These are phyloP conservation scores for Scaeva pyrastri DNA, from an alignment of 2,888 invertebrate genomes.

Conservation along the genomic window DNA sequence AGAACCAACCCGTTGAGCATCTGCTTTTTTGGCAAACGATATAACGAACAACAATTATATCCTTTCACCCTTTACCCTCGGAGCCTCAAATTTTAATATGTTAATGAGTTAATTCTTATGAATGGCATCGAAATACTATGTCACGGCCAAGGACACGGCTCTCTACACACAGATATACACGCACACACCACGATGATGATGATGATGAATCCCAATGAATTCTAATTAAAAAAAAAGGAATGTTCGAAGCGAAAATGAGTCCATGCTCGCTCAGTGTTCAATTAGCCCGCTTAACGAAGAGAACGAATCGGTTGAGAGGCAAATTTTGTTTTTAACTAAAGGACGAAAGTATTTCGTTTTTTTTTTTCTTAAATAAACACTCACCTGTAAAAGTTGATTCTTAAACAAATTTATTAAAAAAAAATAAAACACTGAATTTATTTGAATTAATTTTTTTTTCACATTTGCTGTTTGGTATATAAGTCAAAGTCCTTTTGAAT, in stretches of 20 bases:
- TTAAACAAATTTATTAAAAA: not conserved
- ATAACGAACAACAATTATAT: slow-evolving; percentile 28
- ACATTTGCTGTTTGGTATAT: not conserved
- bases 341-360: not conserved
- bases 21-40: slow-evolving; percentile 67
- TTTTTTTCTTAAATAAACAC: slow-evolving; percentile 36
- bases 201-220: slow-evolving; percentile 68
- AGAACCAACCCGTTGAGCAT: slow-evolving; percentile 65
- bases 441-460: not conserved
- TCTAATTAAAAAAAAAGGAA: slow-evolving; percentile 68
- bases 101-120: slow-evolving; percentile 75
- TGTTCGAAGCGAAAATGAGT: slow-evolving; percentile 73
- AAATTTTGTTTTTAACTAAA: slow-evolving; percentile 14
- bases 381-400: slow-evolving; percentile 57
- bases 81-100: slow-evolving; percentile 64
- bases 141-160: slow-evolving; percentile 73
- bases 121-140: slow-evolving; percentile 63
- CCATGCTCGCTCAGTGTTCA: slow-evolving; percentile 68
- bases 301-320: slow-evolving; percentile 45
- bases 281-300: slow-evolving; percentile 73
- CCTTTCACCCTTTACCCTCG: slow-evolving; percentile 56
- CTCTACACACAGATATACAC: slow-evolving; percentile 51
- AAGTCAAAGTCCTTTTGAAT: slow-evolving; percentile 39
- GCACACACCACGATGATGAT: slow-evolving; percentile 36
- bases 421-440: slow-evolving; percentile 23